Evolutionary conservation across 2,797 vertebrate species (phyloP).

Genomic region (Gymnocypris eckloni): DNA sequence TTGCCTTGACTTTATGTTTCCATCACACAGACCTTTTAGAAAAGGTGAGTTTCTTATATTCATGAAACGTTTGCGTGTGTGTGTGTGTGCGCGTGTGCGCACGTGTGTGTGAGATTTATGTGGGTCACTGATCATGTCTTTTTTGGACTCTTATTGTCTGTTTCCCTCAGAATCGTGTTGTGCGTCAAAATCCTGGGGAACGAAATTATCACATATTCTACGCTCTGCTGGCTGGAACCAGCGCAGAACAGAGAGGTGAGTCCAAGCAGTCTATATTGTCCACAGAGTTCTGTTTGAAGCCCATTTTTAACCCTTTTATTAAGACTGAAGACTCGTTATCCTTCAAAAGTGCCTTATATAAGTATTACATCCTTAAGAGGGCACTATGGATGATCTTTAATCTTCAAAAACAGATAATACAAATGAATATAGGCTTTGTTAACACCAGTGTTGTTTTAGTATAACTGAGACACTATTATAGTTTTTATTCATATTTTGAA

Average conservation of each 20-base stretch:
- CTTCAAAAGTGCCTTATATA: background rate
- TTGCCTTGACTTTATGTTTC: slow-evolving; percentile 49
- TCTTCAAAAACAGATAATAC: background rate
- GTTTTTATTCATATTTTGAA: background rate
- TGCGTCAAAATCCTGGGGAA: slow-evolving; percentile 94
- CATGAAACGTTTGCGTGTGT: background rate
- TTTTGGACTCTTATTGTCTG: slow-evolving; percentile 50
- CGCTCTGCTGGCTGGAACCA: slow-evolving; percentile 90
- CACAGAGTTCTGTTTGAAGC: background rate
- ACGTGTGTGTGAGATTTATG: slow-evolving; percentile 10
- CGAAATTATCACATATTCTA: slow-evolving; percentile 99
- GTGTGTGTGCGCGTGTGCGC: too few relatives aligned
- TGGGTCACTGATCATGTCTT: slow-evolving; percentile 7
- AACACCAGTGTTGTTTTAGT: background rate
- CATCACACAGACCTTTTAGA: slow-evolving; percentile 58
- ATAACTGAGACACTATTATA: background rate
- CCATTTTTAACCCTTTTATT: background rate
- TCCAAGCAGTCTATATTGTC: background rate
- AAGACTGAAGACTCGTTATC: background rate
- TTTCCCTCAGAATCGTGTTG: slow-evolving; percentile 89
- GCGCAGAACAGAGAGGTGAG: slow-evolving; percentile 86
- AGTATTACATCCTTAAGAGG: background rate
- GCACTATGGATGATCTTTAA: background rate
- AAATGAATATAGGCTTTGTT: background rate
- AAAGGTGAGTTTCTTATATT: slow-evolving; percentile 53